Base-by-base conservation (phyloP, 1,140 invertebrate species). In the Drosophila littoralis region DNA sequence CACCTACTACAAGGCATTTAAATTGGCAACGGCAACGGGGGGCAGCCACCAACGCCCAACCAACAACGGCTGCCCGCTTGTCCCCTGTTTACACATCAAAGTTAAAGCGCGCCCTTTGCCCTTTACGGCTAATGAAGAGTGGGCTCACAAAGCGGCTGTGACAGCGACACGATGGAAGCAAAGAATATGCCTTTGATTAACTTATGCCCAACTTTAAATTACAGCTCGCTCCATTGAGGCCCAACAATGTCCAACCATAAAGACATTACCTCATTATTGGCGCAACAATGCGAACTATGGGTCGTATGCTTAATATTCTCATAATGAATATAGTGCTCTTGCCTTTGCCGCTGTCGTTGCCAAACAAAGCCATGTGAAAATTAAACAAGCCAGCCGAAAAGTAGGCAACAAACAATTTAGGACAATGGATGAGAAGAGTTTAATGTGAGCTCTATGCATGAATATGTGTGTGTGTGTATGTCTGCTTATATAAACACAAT, bases 121-220 rank as follows among this genome's bases (percentile, higher is more conserved):
- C 74, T 76, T 79, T 61, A 88, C 69, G 79, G 83, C 83, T 86
- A 86, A 86, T 82, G 83, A 88, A 86, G 83, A 80, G 66, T 59
- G 38, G 17, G 10, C 33, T 33, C 17, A 17, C 9, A 46, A 10
- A 33, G 13, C 8, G n/a, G 40, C 8, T 32, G 13, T 35, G n/a
- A 45, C 17, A 17, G 32, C 5, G 46, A 28, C 22, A 33, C 1
- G 43, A 32, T 8, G 17, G n/a, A 10, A 43, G 54, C 10, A 13
- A 4, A 7, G 15, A 42, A 40, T 28, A 9, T 33, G 38, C 51
- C 68, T 61, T 72, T 68, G 70, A 71, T 75, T 67, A 50, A 76
- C 38, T 70, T 70, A 75, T 63, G 43, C 13, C 22, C 43, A 64
- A 71, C 15, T 46, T 73, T n/a, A 58, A 67, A 57, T 52, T 63